Conservation (phyloP, 2,113 vertebrate species). For the Hemicordylus capensis region DNA sequence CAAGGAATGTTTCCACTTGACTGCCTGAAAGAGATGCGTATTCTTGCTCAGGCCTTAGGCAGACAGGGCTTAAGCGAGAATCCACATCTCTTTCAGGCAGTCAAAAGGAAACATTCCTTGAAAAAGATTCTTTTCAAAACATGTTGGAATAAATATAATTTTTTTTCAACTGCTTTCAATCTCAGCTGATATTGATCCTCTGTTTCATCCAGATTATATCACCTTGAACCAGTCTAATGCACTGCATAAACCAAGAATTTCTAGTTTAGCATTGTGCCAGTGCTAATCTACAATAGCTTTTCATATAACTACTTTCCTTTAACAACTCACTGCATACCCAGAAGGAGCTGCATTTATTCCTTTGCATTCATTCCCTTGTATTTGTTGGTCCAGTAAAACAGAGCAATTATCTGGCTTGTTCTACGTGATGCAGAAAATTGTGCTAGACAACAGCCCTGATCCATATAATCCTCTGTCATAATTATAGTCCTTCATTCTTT, state of each 20-base stretch:
- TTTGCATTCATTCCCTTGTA: constrained; percentile 15
- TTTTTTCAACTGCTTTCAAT: no score
- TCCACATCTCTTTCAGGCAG: no score
- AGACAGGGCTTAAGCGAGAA: no score
- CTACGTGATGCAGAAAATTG: not conserved
- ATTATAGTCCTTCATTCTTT: constrained; percentile 47
- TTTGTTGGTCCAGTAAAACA: constrained; percentile 17
- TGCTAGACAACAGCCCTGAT: constrained; percentile 29
- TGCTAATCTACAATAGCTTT: constrained; percentile 2
- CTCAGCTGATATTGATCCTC: no score
- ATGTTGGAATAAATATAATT: no score
- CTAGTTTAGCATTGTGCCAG: constrained; percentile 1
- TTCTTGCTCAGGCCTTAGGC: no score
- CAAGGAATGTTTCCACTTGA: no score
- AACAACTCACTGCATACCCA: constrained; percentile 10
- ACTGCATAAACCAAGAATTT: not conserved
- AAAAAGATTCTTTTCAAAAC: no score
- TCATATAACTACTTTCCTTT: constrained; percentile 11
- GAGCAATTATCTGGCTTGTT: not conserved
- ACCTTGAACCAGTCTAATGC: not conserved
- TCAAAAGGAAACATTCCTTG: no score
- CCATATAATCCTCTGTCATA: constrained; percentile 25
- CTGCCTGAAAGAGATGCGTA: no score
- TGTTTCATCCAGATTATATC: no score
- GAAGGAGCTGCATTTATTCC: constrained; percentile 9